Percentiles rank a stretch among this genome's conserved stretches.
Evolutionary conservation across 2,888 invertebrate genomes (phyloP).

Genomic region (Sphecodes monilicornis): DNA sequence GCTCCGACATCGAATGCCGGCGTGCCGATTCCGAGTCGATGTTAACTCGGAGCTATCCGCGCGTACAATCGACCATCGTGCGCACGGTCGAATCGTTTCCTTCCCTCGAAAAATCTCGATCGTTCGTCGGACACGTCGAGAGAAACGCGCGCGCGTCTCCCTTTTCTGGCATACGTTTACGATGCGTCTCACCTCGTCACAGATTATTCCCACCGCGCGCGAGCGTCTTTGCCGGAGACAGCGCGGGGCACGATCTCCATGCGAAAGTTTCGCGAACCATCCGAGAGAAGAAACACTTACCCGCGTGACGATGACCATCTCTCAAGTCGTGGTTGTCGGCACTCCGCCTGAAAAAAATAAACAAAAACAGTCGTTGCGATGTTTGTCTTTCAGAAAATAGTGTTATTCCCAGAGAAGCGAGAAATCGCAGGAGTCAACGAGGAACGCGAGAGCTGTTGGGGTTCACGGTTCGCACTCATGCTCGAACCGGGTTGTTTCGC

Average conservation of each 20-base stretch:
- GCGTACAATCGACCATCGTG: neutral
- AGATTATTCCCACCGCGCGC: conserved; percentile 78
- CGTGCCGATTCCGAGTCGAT: neutral
- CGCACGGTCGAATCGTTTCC: neutral
- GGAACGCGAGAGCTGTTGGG: neutral
- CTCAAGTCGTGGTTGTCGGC: conserved; percentile 81
- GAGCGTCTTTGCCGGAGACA: conserved; percentile 27
- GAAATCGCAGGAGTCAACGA: neutral
- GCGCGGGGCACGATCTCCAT: neutral
- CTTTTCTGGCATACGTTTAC: conserved; percentile 13
- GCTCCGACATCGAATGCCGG: neutral
- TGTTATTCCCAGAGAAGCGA: neutral
- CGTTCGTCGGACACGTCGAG: neutral
- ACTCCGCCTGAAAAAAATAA: conserved; percentile 79
- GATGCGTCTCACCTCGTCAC: conserved; percentile 63
- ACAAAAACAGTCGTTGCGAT: neutral
- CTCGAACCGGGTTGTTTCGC: neutral
- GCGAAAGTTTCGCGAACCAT: neutral
- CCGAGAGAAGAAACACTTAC: conserved; percentile 84
- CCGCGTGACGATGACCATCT: conserved; percentile 93
- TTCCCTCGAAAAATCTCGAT: neutral
- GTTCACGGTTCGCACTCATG: conserved; percentile 8
- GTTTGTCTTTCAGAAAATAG: neutral
- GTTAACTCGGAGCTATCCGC: too few relatives aligned
- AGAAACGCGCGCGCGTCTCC: neutral